Conservation (phyloP, 2,888 invertebrate species). For the Rhogogaster chlorosoma region DNA sequence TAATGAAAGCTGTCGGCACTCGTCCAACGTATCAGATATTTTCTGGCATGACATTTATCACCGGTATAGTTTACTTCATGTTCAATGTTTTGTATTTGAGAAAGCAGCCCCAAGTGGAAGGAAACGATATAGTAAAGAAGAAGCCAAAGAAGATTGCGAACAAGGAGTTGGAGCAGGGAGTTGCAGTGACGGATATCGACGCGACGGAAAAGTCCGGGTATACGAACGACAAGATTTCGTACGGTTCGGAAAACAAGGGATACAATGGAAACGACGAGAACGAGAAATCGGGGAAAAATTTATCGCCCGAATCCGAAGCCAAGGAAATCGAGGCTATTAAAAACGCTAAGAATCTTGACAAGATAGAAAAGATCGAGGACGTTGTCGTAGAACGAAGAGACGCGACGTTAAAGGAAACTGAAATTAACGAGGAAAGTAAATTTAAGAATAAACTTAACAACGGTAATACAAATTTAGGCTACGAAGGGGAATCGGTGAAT, state of each 20-base stretch:
- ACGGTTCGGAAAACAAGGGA: conserved; percentile 58
- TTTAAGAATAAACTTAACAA: conserved; percentile 44
- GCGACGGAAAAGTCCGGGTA: conserved; percentile 48
- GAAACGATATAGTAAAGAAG: conserved; percentile 82
- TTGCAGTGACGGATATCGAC: conserved; percentile 31
- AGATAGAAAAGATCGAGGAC: conserved; percentile 62
- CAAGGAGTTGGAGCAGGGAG: conserved; percentile 56
- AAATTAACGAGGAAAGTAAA: conserved; percentile 11
- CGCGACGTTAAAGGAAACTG: neutral
- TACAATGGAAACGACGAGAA: conserved; percentile 55
- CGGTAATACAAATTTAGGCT: conserved; percentile 61
- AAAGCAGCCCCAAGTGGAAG: conserved; percentile 79
- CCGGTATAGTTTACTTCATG: conserved; percentile 84
- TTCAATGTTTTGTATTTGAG: conserved; percentile 85
- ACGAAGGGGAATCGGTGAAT: conserved; percentile 50
- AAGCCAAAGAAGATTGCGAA: conserved; percentile 73
- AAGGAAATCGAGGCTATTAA: conserved; percentile 65
- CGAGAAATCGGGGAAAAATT: conserved; percentile 28
- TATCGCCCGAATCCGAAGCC: neutral
- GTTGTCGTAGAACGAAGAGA: conserved; percentile 5
- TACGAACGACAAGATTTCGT: conserved; percentile 22
- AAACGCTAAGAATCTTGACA: conserved; percentile 69
- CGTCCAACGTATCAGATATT: conserved; percentile 87
- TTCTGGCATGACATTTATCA: conserved; percentile 82
- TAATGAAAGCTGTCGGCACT: conserved; percentile 87